Conservation (phyloP, 2,113 vertebrate genomes). For the Saguinus midas region DNA sequence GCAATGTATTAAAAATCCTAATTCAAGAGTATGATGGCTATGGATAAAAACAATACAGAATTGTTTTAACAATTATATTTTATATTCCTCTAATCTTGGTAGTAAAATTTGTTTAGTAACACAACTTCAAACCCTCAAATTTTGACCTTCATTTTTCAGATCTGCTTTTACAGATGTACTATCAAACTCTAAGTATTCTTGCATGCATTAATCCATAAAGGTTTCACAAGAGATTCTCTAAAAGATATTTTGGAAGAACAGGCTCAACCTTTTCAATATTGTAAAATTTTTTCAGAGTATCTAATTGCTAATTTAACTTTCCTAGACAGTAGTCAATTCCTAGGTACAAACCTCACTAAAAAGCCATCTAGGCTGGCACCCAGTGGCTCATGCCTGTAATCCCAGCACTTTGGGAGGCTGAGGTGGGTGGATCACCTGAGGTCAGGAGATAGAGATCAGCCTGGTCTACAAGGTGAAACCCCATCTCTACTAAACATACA, state of each 20-base stretch:
- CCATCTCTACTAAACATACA: too few relatives aligned
- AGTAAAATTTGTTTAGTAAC: conserved; percentile 7
- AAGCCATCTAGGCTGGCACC: background rate
- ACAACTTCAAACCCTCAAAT: background rate
- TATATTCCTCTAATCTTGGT: background rate
- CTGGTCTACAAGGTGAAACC: too few relatives aligned
- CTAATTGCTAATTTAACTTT: background rate
- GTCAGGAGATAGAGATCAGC: too few relatives aligned
- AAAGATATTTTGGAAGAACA: background rate
- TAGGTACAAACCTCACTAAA: background rate
- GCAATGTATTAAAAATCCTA: background rate
- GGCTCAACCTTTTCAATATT: background rate
- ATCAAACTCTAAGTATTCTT: background rate
- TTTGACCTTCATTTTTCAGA: background rate
- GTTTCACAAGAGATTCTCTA: background rate
- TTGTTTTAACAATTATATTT: background rate
- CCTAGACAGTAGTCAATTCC: background rate
- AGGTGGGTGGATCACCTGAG: too few relatives aligned
- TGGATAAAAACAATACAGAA: background rate
- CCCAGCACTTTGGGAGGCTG: too few relatives aligned
- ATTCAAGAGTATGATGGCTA: background rate
- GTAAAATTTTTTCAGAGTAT: background rate
- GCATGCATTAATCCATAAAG: background rate
- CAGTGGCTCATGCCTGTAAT: too few relatives aligned
- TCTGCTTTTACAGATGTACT: conserved; percentile 21